These are phyloP conservation scores for Antitype chi DNA, from an alignment of 2,888 invertebrate species.

Conservation along the genomic window DNA sequence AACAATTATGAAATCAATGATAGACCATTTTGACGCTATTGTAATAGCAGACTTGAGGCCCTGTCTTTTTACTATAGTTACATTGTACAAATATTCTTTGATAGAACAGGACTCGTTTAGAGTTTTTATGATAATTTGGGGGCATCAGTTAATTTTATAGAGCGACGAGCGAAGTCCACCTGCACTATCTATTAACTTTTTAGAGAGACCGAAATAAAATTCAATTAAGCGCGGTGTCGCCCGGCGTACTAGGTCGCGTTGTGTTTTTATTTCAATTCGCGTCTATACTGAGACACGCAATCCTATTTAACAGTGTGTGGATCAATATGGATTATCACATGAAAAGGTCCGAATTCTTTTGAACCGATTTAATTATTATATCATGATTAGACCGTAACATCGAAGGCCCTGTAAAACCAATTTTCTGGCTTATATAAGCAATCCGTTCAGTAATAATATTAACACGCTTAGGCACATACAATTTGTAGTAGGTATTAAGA, in stretches of 20 bases:
- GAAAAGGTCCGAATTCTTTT: background rate
- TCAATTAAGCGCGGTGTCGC: slow-evolving; percentile 34
- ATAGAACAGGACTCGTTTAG: background rate
- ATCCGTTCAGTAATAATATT: background rate
- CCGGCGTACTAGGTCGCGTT: background rate
- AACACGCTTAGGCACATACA: background rate
- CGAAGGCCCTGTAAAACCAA: background rate
- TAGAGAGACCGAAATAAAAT: slow-evolving; percentile 38
- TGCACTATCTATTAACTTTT: slow-evolving; percentile 30
- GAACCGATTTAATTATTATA: too few species aligned
- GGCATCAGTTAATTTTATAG: background rate
- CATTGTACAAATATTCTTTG: too few species aligned
- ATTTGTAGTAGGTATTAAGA: background rate
- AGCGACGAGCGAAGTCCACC: slow-evolving; percentile 8
- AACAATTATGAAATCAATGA: too few species aligned
- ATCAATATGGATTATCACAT: background rate
- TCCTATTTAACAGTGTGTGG: background rate
- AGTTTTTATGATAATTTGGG: background rate
- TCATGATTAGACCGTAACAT: background rate
- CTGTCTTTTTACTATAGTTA: too few species aligned
- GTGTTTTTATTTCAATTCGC: slow-evolving; percentile 26
- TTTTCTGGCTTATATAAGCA: background rate
- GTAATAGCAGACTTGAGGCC: too few species aligned
- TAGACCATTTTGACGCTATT: too few species aligned
- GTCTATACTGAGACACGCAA: background rate